Evolutionary conservation across 2,797 vertebrate species (phyloP), one percentile per base, ranked within the genome.

Genomic region (Halcyon chelicuti): DNA sequence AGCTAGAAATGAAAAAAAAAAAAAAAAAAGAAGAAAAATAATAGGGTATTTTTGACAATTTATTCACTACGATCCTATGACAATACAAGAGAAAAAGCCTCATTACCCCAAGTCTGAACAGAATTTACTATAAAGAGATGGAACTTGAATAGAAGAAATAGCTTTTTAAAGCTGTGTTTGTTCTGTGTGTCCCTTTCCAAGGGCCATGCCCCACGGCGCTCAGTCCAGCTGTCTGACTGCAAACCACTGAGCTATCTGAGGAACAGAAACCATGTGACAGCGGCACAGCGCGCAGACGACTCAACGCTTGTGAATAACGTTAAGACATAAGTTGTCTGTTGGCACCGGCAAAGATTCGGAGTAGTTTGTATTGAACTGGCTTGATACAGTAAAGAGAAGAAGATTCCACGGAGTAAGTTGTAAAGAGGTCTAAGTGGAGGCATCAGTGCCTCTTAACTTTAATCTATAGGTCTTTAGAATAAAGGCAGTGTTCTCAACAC

Each of bases 121-220:
- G 18, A 52, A 15, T 58, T 78, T 58, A 12, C 39, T 62, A 29
- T 31, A 29, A 37, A 40, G 49, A 93, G 35, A 25, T 46, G 33
- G 10, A 83, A n/a, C 18, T 65, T 49, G 29, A 77, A 20, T n/a
- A 81, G 37, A 62, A 31, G 17, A 25, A 84, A 28, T 4, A 29
- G 8, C 29, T 60, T 65, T 7, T 42, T 46, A 77, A 66, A 88
- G 51, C n/a, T 47, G 25, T 44, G 29, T 78, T 52, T 7, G 31
- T 42, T 92, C 55, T n/a, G 29, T 49, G 26, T 1, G 4, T 55
- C 44, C 2, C 0, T 84, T 67, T 74, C 61, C 76, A 28, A 67
- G 61, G 40, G 49, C 47, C 19, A 15, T 2, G 6, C 33, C 31
- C 33, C 49, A 18, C 0, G 0, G 61, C 0, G 0, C 20, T 46